Percentiles rank a stretch among this genome's conserved stretches.
Conservation (phyloP, 2,888 invertebrate genomes). For the Julus scandinavius region DNA sequence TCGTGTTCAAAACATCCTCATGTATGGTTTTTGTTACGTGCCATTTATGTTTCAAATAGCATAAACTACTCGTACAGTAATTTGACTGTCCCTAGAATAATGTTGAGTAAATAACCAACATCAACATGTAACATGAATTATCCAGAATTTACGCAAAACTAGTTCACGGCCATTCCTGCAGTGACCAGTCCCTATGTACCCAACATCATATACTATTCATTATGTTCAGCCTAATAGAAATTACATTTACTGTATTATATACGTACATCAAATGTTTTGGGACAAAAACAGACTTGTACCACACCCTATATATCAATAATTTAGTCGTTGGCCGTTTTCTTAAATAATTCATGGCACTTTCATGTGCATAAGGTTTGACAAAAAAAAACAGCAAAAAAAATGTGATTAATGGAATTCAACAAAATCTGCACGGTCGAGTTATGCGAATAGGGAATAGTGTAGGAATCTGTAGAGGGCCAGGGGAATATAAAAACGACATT, state of each 20-base stretch:
- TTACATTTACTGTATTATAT: neutral
- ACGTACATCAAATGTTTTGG: neutral
- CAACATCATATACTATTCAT: neutral
- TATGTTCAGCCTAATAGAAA: neutral
- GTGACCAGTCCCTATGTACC: neutral
- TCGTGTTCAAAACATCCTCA: no score
- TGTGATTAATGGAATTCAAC: neutral
- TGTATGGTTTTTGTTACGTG: no score
- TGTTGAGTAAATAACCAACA: no score
- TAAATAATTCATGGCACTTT: neutral
- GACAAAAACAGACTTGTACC: neutral
- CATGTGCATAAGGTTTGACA: neutral
- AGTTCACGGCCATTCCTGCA: neutral
- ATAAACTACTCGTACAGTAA: no score
- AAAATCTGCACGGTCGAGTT: neutral
- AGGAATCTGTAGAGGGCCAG: neutral
- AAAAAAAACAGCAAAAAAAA: neutral
- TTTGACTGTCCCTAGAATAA: no score
- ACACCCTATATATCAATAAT: slow-evolving; percentile 8
- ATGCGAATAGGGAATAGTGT: neutral
- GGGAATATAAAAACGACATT: no score
- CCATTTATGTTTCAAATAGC: no score
- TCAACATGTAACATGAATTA: no score
- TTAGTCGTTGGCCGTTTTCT: neutral
- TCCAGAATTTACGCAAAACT: neutral